Conservation (phyloP, 2,888 invertebrate species). For the Actias luna region DNA sequence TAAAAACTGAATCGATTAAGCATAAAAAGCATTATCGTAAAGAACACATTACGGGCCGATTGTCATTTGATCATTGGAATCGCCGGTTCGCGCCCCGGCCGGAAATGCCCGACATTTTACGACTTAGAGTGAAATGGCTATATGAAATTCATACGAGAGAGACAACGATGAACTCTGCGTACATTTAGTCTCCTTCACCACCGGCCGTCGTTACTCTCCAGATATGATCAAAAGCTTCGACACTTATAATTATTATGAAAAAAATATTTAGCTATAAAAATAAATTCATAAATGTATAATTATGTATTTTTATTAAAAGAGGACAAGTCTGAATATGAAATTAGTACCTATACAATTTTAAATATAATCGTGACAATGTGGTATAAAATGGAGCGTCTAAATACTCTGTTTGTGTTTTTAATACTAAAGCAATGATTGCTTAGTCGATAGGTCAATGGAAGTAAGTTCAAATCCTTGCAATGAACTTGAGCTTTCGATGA, state of each 20-base stretch:
- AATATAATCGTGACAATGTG: too few species aligned
- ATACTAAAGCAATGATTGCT: too few species aligned
- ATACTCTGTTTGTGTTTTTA: too few species aligned
- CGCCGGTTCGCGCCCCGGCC: constrained; percentile 39
- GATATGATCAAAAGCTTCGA: constrained; percentile 27
- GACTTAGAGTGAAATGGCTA: constrained; percentile 33
- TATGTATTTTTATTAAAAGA: background rate
- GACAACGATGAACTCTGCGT: constrained; percentile 26
- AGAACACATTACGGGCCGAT: constrained; percentile 33
- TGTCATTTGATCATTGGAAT: constrained; percentile 35
- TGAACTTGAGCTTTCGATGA: too few species aligned
- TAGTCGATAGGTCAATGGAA: too few species aligned
- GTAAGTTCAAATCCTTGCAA: too few species aligned
- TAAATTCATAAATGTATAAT: background rate
- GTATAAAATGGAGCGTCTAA: too few species aligned
- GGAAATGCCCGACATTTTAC: constrained; percentile 50
- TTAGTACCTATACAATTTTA: background rate
- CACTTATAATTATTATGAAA: constrained; percentile 8
- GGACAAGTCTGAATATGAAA: background rate
- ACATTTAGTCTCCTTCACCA: constrained; percentile 19
- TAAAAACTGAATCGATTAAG: constrained; percentile 17
- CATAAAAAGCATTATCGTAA: constrained; percentile 25
- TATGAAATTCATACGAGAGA: constrained; percentile 20
- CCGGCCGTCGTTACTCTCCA: constrained; percentile 10
- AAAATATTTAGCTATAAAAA: background rate